Base-by-base conservation (phyloP, 2,888 invertebrate species). In the Cosmorhoe ocellata region DNA sequence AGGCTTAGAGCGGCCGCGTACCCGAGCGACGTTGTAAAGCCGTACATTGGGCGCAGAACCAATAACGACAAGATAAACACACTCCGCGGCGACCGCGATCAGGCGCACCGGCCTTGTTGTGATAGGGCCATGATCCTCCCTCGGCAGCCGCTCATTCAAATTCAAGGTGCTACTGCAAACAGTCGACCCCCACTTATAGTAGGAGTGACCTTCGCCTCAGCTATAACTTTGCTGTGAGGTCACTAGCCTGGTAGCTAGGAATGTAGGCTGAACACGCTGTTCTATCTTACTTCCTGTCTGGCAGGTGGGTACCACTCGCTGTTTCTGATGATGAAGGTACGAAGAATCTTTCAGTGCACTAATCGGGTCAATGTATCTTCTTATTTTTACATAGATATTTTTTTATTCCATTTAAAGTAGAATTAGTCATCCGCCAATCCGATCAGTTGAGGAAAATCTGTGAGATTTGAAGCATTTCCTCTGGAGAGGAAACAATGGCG, bases 1-100 rank as follows among this genome's bases (percentile, higher is more conserved):
- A 4, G 18, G 3, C 18, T 18, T 2, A 18, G 18, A 3, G 18
- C 4, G 18, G 18, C 18, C 2, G 3, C 3, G 18, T 4, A 18
- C 18, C 18, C 30, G 18, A 12, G 11, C 30, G 18, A 12, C 18
- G 9, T 22, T 8, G 10, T 6, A 30, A 40, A 40, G n/a, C 18
- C 28, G 12, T 38, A 30, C 18, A 40, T 11, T 39, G 27, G 34
- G 11, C 4, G 27, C 10, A 43, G 45, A 34, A 8, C 10, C 45
- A 38, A 37, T 38, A 38, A 45, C 24, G 24, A 27, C 18, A 31
- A 31, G 18, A 32, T 32, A 46, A 46, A 46, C 38, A 38, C 32
- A 26, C 31, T 38, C 31, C 31, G 26, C 4, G 26, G 26, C 24
- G 22, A 31, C 31, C 22, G 38, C 45, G 38, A 38, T 32, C 24